Evolutionary conservation across 2,888 invertebrate species (phyloP), one percentile per base, ranked within the genome.

Genomic region (Lumbricus terrestris): DNA sequence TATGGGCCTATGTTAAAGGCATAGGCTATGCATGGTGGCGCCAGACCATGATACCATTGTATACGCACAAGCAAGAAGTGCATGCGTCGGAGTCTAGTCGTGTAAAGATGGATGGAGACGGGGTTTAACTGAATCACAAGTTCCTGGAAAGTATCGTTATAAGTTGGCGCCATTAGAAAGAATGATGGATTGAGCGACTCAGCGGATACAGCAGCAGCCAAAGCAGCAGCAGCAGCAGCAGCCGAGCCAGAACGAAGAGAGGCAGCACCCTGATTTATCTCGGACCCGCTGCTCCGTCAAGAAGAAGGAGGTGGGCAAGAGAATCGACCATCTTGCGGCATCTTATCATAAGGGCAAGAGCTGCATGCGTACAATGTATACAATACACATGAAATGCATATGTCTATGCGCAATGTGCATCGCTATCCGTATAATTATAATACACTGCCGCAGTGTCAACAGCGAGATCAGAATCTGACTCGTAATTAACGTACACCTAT

Each of bases 131-230:
- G 69, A 69, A 69, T 6, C 69, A 69, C 69, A 69, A n/a, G 29
- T 69, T 69, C 69, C 69, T n/a, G 69, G n/a, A 69, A 69, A 69
- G 69, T 69, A 69, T 69, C 69, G 69, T n/a, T 69, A 69, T 69
- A 69, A 69, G 29, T 69, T 69, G 47, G 29, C 69, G n/a, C n/a
- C 69, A 69, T 69, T 11, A n/a, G 29, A 29, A 69, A 69, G 47
- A 69, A 8, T 69, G 69, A 69, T 69, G 69, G 69, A 69, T 69
- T 29, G 69, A 69, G n/a, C 69, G 69, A 69, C 8, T 69, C 69
- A 4, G 69, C 69, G 8, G 69, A 69, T 69, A 69, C 69, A 69
- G n/a, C 69, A 54, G 54, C 54, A 54, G 54, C 54, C 23, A 29
- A 23, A 54, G 29, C 54, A 54, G 29, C 54, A 54, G 29, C 54